Conservation (phyloP, 2,113 vertebrate species). For the Scophthalmus maximus region DNA sequence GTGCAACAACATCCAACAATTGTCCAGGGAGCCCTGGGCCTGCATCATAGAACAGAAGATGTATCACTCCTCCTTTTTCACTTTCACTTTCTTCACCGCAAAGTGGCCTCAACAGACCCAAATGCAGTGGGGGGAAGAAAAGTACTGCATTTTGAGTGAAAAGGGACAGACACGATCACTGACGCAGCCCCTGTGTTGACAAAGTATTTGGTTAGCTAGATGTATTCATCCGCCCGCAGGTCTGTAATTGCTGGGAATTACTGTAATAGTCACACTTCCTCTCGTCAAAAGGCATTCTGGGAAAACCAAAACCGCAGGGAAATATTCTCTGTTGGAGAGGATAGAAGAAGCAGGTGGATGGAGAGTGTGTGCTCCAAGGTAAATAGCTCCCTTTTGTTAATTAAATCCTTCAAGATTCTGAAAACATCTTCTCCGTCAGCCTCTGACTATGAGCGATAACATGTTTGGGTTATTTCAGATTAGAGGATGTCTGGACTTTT, state of each 20-base stretch:
- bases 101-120: constrained; percentile 33
- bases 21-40: constrained; percentile 8
- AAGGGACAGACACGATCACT: constrained; percentile 27
- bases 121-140: constrained; percentile 8
- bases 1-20: neutral
- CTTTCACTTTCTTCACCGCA: constrained; percentile 24
- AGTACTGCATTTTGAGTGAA: constrained; percentile 31
- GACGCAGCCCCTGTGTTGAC: constrained; percentile 1
- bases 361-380: neutral
- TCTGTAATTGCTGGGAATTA: constrained; percentile 34
- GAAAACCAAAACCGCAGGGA: constrained; percentile 2
- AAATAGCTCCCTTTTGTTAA: neutral
- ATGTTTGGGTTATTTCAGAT: neutral
- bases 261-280: constrained; percentile 13
- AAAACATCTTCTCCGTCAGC: neutral
- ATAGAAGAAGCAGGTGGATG: neutral
- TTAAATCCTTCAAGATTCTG: neutral
- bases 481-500: neutral
- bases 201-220: constrained; percentile 10
- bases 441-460: neutral
- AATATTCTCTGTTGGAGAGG: neutral
- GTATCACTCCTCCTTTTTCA: constrained; percentile 22
- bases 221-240: constrained; percentile 11
- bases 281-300: constrained; percentile 8
- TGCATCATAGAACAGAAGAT: constrained; percentile 31